Conservation (phyloP, 2,797 vertebrate species). For the Sebastes elongatus region DNA sequence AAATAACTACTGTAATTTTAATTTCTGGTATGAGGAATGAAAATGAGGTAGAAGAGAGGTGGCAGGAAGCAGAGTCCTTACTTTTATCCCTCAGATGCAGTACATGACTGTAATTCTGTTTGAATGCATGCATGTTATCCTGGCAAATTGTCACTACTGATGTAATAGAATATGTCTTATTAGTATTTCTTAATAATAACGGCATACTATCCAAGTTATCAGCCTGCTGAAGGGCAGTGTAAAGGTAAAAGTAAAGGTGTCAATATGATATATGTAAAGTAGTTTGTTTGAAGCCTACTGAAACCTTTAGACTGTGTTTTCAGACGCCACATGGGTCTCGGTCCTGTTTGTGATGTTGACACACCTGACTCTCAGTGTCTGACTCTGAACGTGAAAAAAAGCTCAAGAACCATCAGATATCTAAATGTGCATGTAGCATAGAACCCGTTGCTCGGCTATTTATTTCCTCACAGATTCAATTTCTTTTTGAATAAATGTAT, state of each 20-base stretch:
- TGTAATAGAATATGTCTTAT: not conserved
- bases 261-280: not conserved
- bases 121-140: not conserved
- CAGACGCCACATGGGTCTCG: not conserved
- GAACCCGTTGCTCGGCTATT: not conserved
- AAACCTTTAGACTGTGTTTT: not conserved
- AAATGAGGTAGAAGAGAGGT: not conserved
- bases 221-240: too few species aligned
- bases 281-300: not conserved
- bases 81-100: not conserved
- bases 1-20: not conserved
- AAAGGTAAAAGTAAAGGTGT: too few species aligned
- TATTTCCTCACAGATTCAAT: not conserved
- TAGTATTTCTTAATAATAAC: not conserved
- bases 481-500: not conserved
- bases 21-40: not conserved
- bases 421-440: too few species aligned
- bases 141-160: not conserved
- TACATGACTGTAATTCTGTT: not conserved
- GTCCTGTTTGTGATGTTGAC: not conserved
- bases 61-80: not conserved
- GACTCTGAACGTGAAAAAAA: too few species aligned
- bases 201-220: not conserved
- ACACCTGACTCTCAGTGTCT: not conserved
- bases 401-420: not conserved